Evolutionary conservation across 1,140 invertebrate species (phyloP).

Genomic region (Coboldia fuscipes): DNA sequence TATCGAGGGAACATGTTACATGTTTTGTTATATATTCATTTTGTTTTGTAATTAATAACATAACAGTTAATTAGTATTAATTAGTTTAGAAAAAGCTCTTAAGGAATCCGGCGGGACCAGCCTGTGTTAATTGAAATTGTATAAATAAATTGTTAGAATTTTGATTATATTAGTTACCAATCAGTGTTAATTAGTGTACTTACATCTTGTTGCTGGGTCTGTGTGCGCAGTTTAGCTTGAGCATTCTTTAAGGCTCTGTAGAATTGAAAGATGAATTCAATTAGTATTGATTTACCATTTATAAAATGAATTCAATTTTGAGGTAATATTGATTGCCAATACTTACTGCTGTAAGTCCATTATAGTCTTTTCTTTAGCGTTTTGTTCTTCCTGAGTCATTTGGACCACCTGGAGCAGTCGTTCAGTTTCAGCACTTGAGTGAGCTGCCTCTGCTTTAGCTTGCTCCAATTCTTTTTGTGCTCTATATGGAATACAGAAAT

Average conservation of each 20-base stretch:
- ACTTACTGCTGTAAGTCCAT: constrained; percentile 89
- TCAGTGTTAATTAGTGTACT: constrained; percentile 10
- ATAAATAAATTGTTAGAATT: constrained; percentile 2
- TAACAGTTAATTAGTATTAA: constrained; percentile 9
- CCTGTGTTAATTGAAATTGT: constrained; percentile 24
- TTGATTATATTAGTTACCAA: constrained; percentile 5
- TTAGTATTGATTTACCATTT: constrained; percentile 1
- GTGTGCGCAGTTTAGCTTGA: constrained; percentile 63
- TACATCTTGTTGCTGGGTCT: constrained; percentile 48
- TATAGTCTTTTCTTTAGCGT: constrained; percentile 84
- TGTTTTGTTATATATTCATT: too few species aligned
- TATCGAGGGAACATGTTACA: too few species aligned
- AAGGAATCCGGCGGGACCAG: constrained; percentile 67
- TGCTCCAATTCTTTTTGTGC: constrained; percentile 37
- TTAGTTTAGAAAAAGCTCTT: constrained; percentile 79
- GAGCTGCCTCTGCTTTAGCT: constrained; percentile 55
- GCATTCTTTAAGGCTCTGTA: constrained; percentile 64
- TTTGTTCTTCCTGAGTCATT: constrained; percentile 90
- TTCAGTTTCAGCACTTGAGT: constrained; percentile 71
- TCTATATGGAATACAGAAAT: constrained; percentile 6
- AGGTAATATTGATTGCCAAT: constrained; percentile 1
- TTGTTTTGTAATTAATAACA: too few species aligned
- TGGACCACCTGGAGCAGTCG: constrained; percentile 75
- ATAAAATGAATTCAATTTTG: too few species aligned
- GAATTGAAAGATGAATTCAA: constrained; percentile 2